Evolutionary conservation across 2,888 invertebrate species (phyloP), one percentile per base, ranked within the genome.

Genomic region (Harmothoe impar): DNA sequence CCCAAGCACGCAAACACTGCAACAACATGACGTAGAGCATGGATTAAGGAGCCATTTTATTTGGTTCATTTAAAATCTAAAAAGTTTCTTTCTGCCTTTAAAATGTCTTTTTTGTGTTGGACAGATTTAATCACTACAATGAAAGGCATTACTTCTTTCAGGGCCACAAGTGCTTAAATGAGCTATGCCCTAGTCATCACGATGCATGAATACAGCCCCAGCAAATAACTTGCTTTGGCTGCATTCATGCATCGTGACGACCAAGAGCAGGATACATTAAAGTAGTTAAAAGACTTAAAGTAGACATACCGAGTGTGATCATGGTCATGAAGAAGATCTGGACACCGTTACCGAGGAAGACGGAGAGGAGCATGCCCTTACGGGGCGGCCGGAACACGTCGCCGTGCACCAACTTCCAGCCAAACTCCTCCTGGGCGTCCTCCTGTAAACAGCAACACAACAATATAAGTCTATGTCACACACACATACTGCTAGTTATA

Each of bases 1-100:
- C 99, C 99, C 92, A 99, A 97, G 96, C 99, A 99, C n/a, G 99
- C 99, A 96, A 99, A 99, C 25, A 98, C 99, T 97, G 95, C 89
- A 96, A 95, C 20, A 29, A 17, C 54, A 89, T 23, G 12, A 84
- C 33, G 62, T 12, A 20, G n/a, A 23, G 25, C 31, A n/a, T 33
- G 3, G 35, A 29, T 72, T 72, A n/a, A n/a, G n/a, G n/a, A n/a
- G n/a, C 20, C 20, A 17, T 17, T 56, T 56, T 56, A 56, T 56
- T 56, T 56, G 15, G 17, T 56, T 56, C 56, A 17, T 56, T 56
- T 56, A 17, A 17, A 56, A 56, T 56, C 20, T 17, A 17, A 20
- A 17, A 17, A 56, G 17, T 20, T 20, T 56, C 56, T 17, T 17
- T 17, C 20, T 17, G 56, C 56, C 20, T 15, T 17, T 56, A 56